These are phyloP conservation scores for Valencia hispanica DNA, from an alignment of 2,797 vertebrate species.

Conservation along the genomic window DNA sequence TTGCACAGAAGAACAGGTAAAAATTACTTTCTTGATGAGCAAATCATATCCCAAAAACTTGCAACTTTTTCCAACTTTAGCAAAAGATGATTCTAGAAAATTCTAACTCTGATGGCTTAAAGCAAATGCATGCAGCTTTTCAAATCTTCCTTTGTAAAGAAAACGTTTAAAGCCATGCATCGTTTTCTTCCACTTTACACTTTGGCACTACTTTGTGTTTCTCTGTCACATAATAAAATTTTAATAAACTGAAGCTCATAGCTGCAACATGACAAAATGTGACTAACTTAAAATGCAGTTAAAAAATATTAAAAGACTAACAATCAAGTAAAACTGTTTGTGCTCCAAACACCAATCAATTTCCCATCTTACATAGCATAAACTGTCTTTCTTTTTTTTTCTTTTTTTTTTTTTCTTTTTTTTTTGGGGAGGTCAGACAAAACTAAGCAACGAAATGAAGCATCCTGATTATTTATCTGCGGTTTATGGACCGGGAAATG, in stretches of 20 bases:
- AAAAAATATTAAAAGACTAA: neutral
- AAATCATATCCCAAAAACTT: neutral
- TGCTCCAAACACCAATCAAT: neutral
- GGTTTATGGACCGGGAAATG: neutral
- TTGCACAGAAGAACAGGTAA: neutral
- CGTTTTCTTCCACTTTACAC: neutral
- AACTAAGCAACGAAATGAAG: neutral
- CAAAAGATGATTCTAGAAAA: neutral
- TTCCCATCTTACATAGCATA: neutral
- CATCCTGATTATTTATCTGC: neutral
- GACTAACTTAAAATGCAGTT: neutral
- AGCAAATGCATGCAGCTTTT: neutral
- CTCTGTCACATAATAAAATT: neutral
- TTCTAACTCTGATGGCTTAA: neutral
- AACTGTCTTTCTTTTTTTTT: no score
- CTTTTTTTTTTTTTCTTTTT: neutral
- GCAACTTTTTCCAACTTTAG: neutral
- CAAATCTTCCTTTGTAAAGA: neutral
- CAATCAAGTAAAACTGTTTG: neutral
- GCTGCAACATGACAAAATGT: neutral
- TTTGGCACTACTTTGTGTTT: neutral
- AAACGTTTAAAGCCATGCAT: neutral
- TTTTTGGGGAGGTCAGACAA: neutral
- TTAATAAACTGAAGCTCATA: neutral
- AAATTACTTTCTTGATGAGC: neutral